phyloP scores from a whole-genome alignment of 2,797 vertebrate species.

The Pseudomugil tenellus region DNA sequence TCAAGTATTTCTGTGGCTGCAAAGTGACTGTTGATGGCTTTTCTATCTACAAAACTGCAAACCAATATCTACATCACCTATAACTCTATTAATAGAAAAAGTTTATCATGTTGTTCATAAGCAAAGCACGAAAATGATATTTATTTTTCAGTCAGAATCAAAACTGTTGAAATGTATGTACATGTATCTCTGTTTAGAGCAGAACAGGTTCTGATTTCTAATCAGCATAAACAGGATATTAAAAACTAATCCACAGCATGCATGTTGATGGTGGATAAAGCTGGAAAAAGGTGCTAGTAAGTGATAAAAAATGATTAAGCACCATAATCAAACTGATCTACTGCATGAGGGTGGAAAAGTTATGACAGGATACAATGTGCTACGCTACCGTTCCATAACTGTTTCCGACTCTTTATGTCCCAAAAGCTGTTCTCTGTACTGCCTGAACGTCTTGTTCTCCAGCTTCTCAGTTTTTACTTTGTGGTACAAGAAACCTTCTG shows the following conservation, averaged over 20 bases:
- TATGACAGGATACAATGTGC: too few species aligned
- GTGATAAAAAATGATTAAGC: neutral
- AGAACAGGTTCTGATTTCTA: too few species aligned
- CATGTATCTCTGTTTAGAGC: too few species aligned
- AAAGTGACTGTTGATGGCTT: too few species aligned
- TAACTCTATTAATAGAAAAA: neutral
- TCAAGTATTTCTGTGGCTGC: too few species aligned
- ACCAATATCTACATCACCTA: neutral
- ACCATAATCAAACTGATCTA: neutral
- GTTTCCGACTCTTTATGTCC: too few species aligned
- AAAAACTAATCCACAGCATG: neutral
- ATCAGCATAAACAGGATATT: too few species aligned
- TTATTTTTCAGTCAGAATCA: neutral
- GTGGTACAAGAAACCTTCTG: neutral
- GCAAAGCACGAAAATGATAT: neutral
- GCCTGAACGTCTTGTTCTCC: neutral
- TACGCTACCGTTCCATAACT: too few species aligned
- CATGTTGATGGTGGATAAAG: neutral
- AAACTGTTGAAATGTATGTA: too few species aligned
- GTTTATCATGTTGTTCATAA: neutral
- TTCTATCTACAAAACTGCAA: neutral
- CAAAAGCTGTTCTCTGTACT: neutral
- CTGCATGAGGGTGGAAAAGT: neutral
- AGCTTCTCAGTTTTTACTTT: neutral
- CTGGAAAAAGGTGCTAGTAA: neutral